Percentiles rank a stretch among this genome's conserved stretches.
These are phyloP conservation scores for Cotesia chilonis DNA, from an alignment of 1,140 invertebrate species.

Conservation along the genomic window DNA sequence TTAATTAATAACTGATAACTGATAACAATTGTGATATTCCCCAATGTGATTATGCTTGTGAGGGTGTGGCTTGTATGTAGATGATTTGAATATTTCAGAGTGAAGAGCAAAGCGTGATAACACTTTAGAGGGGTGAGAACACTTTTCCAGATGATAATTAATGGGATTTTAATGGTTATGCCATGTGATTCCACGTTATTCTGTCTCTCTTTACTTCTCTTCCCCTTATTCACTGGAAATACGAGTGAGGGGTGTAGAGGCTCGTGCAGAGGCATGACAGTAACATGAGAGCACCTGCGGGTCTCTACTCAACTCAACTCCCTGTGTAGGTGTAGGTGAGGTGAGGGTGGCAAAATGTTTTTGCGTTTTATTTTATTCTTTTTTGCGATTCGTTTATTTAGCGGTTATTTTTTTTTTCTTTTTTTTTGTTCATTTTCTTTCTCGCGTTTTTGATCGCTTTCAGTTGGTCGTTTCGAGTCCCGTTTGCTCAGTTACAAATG, in stretches of 20 bases:
- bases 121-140: conserved; percentile 8
- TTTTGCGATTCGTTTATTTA: neutral
- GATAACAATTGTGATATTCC: too few species aligned
- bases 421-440: conserved; percentile 7
- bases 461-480: neutral
- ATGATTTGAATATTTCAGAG: conserved; percentile 6
- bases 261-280: conserved; percentile 18
- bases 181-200: conserved; percentile 8
- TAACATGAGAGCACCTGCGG: conserved; percentile 17
- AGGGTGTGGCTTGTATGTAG: neutral
- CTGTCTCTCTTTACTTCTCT: neutral
- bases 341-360: conserved; percentile 17
- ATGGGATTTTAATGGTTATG: conserved; percentile 23
- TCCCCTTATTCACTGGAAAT: neutral
- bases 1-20: too few species aligned
- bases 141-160: conserved; percentile 17
- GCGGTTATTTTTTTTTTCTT: neutral
- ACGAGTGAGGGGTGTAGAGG: neutral
- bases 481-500: neutral
- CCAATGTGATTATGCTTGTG: neutral
- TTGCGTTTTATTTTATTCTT: neutral
- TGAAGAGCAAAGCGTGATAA: neutral
- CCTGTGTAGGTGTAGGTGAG: neutral
- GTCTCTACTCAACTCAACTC: neutral
- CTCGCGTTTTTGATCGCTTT: neutral